A percentile compares a stretch with the other conserved stretches of the same genome.
phyloP scores from a whole-genome alignment of 2,113 vertebrate species.

The Sialia sialis region DNA sequence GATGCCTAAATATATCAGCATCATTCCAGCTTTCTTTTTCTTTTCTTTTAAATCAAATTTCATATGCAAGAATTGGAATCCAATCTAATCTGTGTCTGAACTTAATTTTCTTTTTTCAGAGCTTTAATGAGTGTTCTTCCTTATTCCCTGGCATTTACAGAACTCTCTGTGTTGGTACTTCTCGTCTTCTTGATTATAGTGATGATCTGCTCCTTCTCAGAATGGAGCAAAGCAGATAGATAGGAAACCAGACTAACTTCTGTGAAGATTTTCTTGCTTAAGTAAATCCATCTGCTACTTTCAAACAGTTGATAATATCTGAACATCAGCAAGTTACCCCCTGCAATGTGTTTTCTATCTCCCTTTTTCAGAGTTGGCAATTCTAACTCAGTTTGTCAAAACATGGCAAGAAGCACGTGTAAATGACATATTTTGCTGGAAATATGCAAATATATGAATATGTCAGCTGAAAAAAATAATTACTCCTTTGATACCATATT shows the following conservation, averaged over 20 bases:
- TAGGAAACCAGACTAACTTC: not conserved
- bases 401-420: not conserved
- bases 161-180: not conserved
- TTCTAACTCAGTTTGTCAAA: not conserved
- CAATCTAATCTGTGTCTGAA: not conserved
- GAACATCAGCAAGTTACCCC: not conserved
- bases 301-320: not conserved
- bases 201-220: not conserved
- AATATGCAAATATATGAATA: not conserved
- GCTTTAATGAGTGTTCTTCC: not conserved
- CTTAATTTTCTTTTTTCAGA: not conserved
- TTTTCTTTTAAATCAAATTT: not conserved
- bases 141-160: not conserved
- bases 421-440: not conserved
- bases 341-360: not conserved
- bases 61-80: not conserved
- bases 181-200: not conserved
- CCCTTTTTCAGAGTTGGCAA: not conserved
- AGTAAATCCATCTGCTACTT: not conserved
- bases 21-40: fast-evolving
- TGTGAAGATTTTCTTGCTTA: not conserved
- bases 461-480: not conserved
- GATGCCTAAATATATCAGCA: not conserved
- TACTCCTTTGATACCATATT: not conserved
- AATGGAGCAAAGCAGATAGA: not conserved